Evolutionary conservation across 2,797 vertebrate species (phyloP).

Genomic region (Manis javanica): DNA sequence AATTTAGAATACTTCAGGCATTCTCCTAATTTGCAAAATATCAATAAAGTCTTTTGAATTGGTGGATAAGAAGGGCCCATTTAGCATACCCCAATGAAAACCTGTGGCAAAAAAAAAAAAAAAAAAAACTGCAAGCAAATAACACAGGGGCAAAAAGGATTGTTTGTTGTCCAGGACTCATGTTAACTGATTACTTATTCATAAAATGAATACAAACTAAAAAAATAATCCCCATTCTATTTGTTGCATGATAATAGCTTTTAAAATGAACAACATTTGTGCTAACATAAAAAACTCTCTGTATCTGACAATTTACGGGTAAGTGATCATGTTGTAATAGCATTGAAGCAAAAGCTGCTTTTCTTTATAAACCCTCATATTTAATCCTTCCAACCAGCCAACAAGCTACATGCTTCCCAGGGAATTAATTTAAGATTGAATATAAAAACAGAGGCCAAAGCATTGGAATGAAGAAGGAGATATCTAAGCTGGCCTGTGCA

Average conservation of each 20-base stretch:
- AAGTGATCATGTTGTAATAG: conserved; percentile 90
- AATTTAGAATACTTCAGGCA: not conserved
- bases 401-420: conserved; percentile 86
- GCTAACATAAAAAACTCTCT: conserved; percentile 85
- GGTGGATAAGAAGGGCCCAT: not conserved
- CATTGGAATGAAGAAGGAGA: too few relatives aligned
- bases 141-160: not conserved
- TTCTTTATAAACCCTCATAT: conserved; percentile 89
- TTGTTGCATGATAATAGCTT: conserved; percentile 84
- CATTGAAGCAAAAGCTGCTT: conserved; percentile 90
- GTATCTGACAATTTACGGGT: conserved; percentile 87
- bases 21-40: not conserved
- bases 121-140: not conserved
- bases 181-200: conserved; percentile 75
- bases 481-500: too few relatives aligned
- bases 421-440: conserved; percentile 90
- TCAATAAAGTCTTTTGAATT: conserved; percentile 21
- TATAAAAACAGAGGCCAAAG: conserved; percentile 86
- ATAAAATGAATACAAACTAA: conserved; percentile 64
- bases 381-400: conserved; percentile 88
- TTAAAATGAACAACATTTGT: conserved; percentile 86
- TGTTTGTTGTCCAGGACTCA: conserved; percentile 38
- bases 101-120: not conserved
- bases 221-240: conserved; percentile 82
- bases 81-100: conserved; percentile 45